Conservation (phyloP, 2,113 vertebrate genomes). For the Caloenas nicobarica region DNA sequence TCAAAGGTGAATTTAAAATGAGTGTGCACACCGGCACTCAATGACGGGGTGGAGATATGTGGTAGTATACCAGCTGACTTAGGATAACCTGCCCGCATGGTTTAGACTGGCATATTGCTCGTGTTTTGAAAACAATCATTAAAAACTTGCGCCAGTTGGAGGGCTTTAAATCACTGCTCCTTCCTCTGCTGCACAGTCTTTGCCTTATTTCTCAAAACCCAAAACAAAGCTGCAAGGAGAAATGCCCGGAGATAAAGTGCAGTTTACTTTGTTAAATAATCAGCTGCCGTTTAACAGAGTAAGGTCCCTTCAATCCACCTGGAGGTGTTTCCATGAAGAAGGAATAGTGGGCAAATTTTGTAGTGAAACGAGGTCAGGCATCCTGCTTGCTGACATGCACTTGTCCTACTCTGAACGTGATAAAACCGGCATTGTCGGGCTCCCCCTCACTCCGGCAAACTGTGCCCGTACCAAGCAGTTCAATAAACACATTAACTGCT, state of each 20-base stretch:
- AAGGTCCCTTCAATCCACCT: not conserved
- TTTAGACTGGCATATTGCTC: not conserved
- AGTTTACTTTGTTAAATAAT: not conserved
- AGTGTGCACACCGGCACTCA: not conserved
- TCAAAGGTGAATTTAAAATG: constrained; percentile 31
- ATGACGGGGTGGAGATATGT: not conserved
- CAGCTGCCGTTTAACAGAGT: not conserved
- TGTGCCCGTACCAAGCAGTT: constrained; percentile 10
- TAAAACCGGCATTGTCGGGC: not conserved
- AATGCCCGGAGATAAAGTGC: not conserved
- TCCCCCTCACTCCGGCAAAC: not conserved
- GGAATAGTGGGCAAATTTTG: not conserved
- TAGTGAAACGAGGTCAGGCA: not conserved
- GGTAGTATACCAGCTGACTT: not conserved
- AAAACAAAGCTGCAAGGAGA: not conserved
- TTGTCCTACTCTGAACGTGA: not conserved
- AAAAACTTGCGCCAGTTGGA: not conserved
- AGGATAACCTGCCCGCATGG: constrained; percentile 15
- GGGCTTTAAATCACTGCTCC: not conserved
- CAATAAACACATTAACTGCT: not conserved
- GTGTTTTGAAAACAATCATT: constrained; percentile 29
- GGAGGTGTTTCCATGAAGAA: not conserved
- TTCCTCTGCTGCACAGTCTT: not conserved
- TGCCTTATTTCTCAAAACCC: not conserved
- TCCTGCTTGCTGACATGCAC: not conserved